phyloP scores from a whole-genome alignment of 1,140 invertebrate species.

The Macrotrachela quadricornifera region DNA sequence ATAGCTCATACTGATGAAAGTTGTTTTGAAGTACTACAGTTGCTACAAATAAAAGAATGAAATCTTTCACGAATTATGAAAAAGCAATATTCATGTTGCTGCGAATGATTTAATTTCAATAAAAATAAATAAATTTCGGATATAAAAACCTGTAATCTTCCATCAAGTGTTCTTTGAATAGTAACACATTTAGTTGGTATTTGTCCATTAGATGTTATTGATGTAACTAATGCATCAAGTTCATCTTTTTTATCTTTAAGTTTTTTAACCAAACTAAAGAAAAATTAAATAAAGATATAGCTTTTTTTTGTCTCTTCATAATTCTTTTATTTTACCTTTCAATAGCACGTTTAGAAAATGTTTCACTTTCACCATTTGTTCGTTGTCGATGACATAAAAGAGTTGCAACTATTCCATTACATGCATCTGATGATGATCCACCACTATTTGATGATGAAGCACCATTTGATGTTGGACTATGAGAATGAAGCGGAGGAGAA shows the following conservation, averaged over 20 bases:
- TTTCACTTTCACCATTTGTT: conserved; percentile 67
- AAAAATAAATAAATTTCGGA: too few species aligned
- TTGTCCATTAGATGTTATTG: conserved; percentile 86
- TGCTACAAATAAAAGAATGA: too few species aligned
- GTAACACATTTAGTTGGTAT: conserved; percentile 96
- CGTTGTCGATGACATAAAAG: conserved; percentile 92
- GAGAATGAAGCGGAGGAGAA: too few species aligned
- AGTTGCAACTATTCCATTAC: conserved; percentile 84
- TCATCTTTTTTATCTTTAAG: conserved; percentile 62
- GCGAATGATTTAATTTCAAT: too few species aligned
- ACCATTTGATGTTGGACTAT: too few species aligned
- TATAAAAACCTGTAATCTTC: conserved; percentile 74
- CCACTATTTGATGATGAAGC: neutral
- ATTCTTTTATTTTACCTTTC: conserved; percentile 39
- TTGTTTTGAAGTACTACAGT: too few species aligned
- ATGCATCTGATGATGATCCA: conserved; percentile 69
- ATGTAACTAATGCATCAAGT: conserved; percentile 83
- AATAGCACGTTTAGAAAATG: conserved; percentile 83
- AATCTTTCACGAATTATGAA: too few species aligned
- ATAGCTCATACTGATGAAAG: too few species aligned
- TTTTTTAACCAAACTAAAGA: conserved; percentile 63
- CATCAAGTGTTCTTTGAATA: conserved; percentile 89
- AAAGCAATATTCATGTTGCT: too few species aligned
- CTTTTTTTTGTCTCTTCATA: too few species aligned
- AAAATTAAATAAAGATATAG: too few species aligned